phyloP scores from a whole-genome alignment of 2,797 vertebrate species.

The Cynopterus sphinx region DNA sequence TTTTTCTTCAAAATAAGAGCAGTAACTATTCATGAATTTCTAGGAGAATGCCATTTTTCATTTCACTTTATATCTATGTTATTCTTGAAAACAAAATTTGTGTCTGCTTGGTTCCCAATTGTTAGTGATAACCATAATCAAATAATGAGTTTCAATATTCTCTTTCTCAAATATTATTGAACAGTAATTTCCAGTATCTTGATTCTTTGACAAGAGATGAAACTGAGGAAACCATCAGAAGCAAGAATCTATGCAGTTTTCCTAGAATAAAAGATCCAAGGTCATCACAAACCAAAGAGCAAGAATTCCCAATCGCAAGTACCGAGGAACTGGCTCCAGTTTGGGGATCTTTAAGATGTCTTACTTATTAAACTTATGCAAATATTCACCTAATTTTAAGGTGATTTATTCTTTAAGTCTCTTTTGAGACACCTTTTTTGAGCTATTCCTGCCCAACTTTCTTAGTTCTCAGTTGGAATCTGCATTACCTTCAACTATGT shows the following conservation, averaged over 20 bases:
- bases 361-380: neutral
- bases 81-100: slow-evolving; percentile 16
- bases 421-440: neutral
- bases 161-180: neutral
- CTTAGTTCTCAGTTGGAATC: neutral
- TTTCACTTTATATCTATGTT: neutral
- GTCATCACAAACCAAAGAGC: neutral
- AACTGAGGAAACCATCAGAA: neutral
- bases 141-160: neutral
- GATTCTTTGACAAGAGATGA: neutral
- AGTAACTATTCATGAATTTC: neutral
- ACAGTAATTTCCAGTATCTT: neutral
- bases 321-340: neutral
- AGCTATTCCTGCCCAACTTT: neutral
- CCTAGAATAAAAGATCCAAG: neutral
- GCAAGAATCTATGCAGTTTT: neutral
- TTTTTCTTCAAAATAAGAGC: neutral
- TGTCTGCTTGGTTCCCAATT: neutral
- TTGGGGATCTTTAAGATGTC: neutral
- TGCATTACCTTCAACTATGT: neutral
- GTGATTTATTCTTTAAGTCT: neutral
- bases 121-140: neutral
- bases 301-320: neutral
- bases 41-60: neutral
- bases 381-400: neutral